Evolutionary conservation across 1,140 invertebrate species (phyloP).

Genomic region (Subanguina moxae): DNA sequence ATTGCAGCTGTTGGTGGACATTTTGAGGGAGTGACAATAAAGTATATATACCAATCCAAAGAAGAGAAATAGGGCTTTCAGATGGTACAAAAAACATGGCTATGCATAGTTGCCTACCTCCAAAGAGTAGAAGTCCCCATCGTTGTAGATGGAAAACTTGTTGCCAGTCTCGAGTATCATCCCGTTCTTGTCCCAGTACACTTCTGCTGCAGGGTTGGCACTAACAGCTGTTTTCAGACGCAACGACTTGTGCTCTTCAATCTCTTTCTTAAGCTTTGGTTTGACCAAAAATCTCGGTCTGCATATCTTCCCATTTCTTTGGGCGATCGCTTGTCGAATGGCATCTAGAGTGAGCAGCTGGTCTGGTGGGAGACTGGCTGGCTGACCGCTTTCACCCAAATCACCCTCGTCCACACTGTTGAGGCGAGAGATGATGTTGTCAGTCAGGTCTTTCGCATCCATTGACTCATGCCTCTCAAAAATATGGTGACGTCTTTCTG

Average conservation of each 20-base stretch:
- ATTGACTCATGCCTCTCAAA: neutral
- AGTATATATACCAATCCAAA: no score
- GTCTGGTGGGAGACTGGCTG: neutral
- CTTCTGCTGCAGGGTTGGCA: constrained; percentile 49
- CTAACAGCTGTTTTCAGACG: constrained; percentile 54
- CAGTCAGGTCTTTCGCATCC: neutral
- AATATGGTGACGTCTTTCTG: neutral
- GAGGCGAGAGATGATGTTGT: constrained; percentile 3
- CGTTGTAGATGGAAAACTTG: constrained; percentile 58
- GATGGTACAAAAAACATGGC: no score
- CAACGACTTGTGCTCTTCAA: constrained; percentile 55
- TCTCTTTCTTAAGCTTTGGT: constrained; percentile 52
- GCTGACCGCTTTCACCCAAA: neutral
- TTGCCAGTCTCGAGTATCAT: constrained; percentile 58
- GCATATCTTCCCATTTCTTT: constrained; percentile 18
- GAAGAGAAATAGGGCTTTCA: no score
- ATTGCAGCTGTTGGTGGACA: no score
- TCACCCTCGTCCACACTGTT: neutral
- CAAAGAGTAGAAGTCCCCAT: constrained; percentile 57
- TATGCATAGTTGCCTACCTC: constrained; percentile 38
- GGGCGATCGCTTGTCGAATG: neutral
- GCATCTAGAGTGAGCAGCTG: neutral
- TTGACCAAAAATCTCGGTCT: constrained; percentile 55
- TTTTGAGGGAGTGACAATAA: no score
- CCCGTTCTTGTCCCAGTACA: constrained; percentile 55